Percentiles rank a stretch among this genome's conserved stretches.
phyloP scores from a whole-genome alignment of 2,113 vertebrate genomes.

The Bettongia penicillata region DNA sequence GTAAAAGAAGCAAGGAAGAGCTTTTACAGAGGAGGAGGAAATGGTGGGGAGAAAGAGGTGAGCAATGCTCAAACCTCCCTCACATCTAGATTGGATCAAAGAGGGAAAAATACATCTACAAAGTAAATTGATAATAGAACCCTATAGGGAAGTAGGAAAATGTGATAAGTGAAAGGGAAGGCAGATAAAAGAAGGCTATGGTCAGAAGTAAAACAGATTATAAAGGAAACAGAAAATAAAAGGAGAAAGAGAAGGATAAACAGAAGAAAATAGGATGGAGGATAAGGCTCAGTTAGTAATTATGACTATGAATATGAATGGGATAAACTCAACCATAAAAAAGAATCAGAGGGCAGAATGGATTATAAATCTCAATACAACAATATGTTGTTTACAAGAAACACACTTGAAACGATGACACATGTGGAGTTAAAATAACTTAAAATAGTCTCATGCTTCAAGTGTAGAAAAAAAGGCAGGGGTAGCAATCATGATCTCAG shows the following conservation, averaged over 20 bases:
- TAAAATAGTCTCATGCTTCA: not conserved
- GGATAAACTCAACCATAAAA: not conserved
- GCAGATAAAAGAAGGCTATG: not conserved
- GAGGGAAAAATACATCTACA: not conserved
- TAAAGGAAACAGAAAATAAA: not conserved
- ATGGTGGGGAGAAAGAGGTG: rapidly evolving
- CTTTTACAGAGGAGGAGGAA: not conserved
- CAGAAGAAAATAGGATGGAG: not conserved
- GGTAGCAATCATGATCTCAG: not conserved
- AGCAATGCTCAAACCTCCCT: not conserved
- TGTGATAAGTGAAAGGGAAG: not conserved
- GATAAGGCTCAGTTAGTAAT: not conserved
- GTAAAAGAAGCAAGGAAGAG: not conserved
- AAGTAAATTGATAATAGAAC: not conserved
- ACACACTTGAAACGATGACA: not conserved
- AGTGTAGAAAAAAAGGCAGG: not conserved
- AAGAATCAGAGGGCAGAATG: not conserved
- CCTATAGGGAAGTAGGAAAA: not conserved
- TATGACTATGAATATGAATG: not conserved
- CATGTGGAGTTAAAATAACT: not conserved
- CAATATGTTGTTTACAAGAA: not conserved
- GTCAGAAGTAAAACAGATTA: not conserved
- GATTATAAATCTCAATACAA: not conserved
- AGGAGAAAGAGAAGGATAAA: not conserved
- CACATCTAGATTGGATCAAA: not conserved